Conservation (phyloP, 1,140 invertebrate genomes). For the Phocides pigmalion region DNA sequence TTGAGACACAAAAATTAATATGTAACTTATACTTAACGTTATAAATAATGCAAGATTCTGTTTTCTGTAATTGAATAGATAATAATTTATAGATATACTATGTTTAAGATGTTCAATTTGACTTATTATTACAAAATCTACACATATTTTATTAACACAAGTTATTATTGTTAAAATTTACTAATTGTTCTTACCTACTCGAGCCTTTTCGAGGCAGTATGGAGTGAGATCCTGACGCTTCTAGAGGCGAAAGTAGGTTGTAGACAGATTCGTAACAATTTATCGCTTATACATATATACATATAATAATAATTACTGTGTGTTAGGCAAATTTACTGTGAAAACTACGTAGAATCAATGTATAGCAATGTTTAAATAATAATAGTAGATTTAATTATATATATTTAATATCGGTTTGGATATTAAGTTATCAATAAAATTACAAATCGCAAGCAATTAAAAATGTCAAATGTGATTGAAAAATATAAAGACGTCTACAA, state of each 20-base stretch:
- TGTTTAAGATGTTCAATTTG: neutral
- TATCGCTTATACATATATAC: neutral
- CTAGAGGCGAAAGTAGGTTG: neutral
- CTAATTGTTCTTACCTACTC: no score
- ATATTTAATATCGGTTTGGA: constrained; percentile 72
- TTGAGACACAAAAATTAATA: constrained; percentile 5
- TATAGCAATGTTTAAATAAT: constrained; percentile 59
- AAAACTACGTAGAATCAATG: constrained; percentile 59
- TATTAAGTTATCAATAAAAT: constrained; percentile 21
- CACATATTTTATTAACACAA: constrained; percentile 27
- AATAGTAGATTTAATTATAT: constrained; percentile 47
- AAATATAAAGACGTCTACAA: no score
- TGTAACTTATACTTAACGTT: neutral
- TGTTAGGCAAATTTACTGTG: constrained; percentile 52
- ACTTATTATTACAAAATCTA: constrained; percentile 12
- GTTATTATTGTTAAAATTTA: constrained; percentile 33
- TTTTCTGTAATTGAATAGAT: neutral
- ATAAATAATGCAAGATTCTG: neutral
- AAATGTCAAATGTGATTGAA: no score
- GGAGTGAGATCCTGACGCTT: no score
- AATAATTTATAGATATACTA: constrained; percentile 12
- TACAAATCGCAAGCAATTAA: no score
- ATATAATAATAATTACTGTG: constrained; percentile 43
- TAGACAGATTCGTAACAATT: neutral
- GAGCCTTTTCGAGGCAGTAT: no score